These are phyloP conservation scores for Rallus crepitans DNA, from an alignment of 2,797 vertebrate species.

Conservation along the genomic window DNA sequence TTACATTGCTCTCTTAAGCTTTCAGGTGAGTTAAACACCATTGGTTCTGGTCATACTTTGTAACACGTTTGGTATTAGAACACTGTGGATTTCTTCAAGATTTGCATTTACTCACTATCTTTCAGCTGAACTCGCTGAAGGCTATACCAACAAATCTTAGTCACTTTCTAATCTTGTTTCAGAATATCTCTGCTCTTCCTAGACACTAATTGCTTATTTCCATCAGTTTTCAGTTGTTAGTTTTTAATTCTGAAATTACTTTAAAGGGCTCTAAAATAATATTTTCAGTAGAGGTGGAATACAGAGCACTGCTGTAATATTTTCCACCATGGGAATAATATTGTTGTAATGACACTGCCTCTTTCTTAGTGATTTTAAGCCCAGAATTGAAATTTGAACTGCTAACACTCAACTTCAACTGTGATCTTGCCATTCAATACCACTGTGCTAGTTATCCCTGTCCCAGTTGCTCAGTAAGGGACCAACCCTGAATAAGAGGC, in stretches of 20 bases:
- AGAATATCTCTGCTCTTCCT: not conserved
- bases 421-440: not conserved
- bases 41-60: not conserved
- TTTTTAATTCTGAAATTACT: conserved; percentile 29
- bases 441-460: not conserved
- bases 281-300: not conserved
- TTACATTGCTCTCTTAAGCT: not conserved
- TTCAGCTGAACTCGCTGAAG: not conserved
- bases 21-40: not conserved
- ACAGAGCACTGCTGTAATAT: not conserved
- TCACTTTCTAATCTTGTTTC: not conserved
- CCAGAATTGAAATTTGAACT: not conserved
- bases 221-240: not conserved
- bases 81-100: accelerated
- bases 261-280: not conserved
- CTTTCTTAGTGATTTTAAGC: conserved; percentile 11
- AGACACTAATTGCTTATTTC: conserved; percentile 19
- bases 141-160: not conserved
- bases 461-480: not conserved
- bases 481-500: not conserved
- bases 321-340: conserved; percentile 15
- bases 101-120: not conserved
- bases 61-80: not conserved
- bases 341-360: not conserved
- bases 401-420: not conserved